These are phyloP conservation scores for Eugnorisma glareosa DNA, from an alignment of 2,888 invertebrate species.

Conservation along the genomic window DNA sequence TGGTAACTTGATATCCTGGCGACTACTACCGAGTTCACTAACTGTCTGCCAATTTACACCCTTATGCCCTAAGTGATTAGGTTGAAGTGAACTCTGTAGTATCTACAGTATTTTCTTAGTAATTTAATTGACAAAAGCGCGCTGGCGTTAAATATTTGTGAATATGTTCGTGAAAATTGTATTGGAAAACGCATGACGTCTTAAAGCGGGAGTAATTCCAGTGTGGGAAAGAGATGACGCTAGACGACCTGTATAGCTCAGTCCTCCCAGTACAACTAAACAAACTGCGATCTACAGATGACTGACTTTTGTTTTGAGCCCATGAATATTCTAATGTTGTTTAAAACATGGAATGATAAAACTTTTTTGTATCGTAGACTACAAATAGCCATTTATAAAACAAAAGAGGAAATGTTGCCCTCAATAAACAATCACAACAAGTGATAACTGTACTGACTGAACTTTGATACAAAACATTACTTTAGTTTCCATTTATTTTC, in stretches of 20 bases:
- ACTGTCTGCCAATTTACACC: no score
- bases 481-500: slow-evolving; percentile 10
- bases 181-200: no score
- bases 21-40: no score
- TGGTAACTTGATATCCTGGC: no score
- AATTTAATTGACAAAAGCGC: background rate
- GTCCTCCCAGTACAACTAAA: background rate
- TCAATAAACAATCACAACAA: slow-evolving; percentile 40
- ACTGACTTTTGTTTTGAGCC: background rate
- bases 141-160: background rate
- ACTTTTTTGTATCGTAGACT: slow-evolving; percentile 2
- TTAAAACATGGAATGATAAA: background rate
- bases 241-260: no score
- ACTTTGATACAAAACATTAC: slow-evolving; percentile 27
- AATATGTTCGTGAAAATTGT: background rate
- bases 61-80: no score
- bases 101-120: no score
- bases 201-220: no score
- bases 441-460: slow-evolving; percentile 36
- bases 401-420: slow-evolving; percentile 51
- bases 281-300: background rate
- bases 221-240: no score
- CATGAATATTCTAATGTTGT: background rate
- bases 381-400: slow-evolving; percentile 8
- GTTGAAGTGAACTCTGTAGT: no score